A percentile compares a stretch with the other conserved stretches of the same genome.
These are phyloP conservation scores for Tangara arthus DNA, from an alignment of 2,797 vertebrate genomes.

Conservation along the genomic window DNA sequence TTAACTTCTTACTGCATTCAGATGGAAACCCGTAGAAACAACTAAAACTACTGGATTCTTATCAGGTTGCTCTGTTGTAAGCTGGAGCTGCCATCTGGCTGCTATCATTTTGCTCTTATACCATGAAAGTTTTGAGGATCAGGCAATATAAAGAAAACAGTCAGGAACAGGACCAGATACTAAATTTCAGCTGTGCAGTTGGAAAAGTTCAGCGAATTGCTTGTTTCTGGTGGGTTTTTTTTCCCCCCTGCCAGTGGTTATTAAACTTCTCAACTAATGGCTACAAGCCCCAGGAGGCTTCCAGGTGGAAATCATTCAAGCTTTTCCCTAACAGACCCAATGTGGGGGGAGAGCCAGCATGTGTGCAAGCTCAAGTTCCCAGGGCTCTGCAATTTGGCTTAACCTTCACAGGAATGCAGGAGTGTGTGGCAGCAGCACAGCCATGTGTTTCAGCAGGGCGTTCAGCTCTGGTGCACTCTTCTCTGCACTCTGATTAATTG, in stretches of 20 bases:
- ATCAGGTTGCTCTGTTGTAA: neutral
- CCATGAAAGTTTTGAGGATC: neutral
- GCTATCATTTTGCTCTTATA: neutral
- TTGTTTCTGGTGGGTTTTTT: neutral
- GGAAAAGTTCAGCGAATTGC: neutral
- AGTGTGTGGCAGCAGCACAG: neutral
- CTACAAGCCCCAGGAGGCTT: neutral
- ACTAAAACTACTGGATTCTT: neutral
- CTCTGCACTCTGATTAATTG: conserved; percentile 49
- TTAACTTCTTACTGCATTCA: neutral
- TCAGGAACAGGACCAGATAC: neutral
- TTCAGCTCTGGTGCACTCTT: conserved; percentile 28
- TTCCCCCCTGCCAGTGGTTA: neutral
- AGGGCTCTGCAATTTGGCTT: conserved; percentile 20
- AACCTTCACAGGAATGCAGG: neutral
- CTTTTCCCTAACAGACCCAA: neutral
- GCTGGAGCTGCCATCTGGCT: neutral
- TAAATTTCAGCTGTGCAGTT: neutral
- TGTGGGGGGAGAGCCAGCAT: neutral
- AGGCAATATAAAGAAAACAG: neutral
- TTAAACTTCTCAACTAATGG: neutral
- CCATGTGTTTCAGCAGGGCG: conserved; percentile 40
- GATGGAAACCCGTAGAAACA: neutral
- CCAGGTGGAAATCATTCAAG: conserved; percentile 26
- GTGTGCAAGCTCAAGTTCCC: neutral